A percentile compares a stretch with the other conserved stretches of the same genome.
Evolutionary conservation across 2,113 vertebrate genomes (phyloP).

Genomic region (Ammospiza caudacuta): DNA sequence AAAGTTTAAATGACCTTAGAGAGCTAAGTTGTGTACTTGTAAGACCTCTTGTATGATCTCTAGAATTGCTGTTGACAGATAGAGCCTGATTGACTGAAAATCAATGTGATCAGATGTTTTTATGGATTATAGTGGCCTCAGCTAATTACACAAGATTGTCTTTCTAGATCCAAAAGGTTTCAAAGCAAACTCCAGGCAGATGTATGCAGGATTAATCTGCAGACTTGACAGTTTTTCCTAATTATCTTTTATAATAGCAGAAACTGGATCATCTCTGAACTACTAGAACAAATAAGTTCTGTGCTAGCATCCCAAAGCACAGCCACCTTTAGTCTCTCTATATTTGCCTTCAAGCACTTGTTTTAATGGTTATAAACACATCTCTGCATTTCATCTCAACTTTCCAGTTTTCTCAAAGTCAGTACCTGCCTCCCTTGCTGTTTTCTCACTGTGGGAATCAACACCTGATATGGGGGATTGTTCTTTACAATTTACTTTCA

Average conservation of each 20-base stretch:
- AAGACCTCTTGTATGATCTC: constrained; percentile 61
- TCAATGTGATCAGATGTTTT: constrained; percentile 81
- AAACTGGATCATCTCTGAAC: constrained; percentile 59
- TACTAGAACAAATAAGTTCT: constrained; percentile 45
- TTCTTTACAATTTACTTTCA: neutral
- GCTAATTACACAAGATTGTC: constrained; percentile 82
- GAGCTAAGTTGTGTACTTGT: constrained; percentile 28
- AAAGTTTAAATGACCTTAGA: constrained; percentile 76
- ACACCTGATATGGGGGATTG: neutral
- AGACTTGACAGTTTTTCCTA: constrained; percentile 76
- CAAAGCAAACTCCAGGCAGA: constrained; percentile 71
- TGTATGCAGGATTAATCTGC: constrained; percentile 74
- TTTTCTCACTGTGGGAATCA: neutral
- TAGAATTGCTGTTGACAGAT: constrained; percentile 71
- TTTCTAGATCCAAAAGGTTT: constrained; percentile 75
- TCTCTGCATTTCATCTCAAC: neutral
- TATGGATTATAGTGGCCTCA: constrained; percentile 78
- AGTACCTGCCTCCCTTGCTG: neutral
- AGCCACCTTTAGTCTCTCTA: neutral
- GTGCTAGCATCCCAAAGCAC: constrained; percentile 5
- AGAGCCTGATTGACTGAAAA: constrained; percentile 78
- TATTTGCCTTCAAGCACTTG: neutral
- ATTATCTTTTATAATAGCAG: constrained; percentile 73
- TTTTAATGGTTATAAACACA: neutral
- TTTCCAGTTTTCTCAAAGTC: neutral